A percentile compares a stretch with the other conserved stretches of the same genome.
Evolutionary conservation across 2,888 invertebrate species (phyloP).

Genomic region (Epicampocera succincta): DNA sequence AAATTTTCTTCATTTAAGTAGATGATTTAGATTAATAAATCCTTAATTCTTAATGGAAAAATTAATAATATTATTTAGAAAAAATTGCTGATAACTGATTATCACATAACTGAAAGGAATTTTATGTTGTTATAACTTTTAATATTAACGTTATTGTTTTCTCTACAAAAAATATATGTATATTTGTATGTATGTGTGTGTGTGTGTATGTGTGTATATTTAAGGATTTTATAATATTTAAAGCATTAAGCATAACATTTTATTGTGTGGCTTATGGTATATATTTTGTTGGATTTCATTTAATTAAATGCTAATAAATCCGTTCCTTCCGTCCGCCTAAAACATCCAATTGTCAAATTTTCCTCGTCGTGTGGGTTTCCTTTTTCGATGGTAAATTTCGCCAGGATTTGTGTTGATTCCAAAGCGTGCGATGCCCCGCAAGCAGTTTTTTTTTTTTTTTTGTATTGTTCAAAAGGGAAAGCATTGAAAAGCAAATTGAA

Average conservation of each 20-base stretch:
- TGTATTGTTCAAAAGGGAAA: no score
- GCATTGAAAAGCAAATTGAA: slow-evolving; percentile 17
- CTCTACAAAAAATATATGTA: slow-evolving; percentile 45
- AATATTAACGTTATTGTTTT: slow-evolving; percentile 14
- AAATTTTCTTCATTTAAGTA: slow-evolving; percentile 9
- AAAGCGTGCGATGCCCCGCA: slow-evolving; percentile 33
- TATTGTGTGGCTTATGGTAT: slow-evolving; percentile 21
- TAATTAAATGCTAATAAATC: slow-evolving; percentile 25
- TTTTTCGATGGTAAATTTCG: slow-evolving; percentile 66
- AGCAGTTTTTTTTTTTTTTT: slow-evolving; percentile 26
- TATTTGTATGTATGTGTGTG: neutral
- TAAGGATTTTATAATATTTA: slow-evolving; percentile 57
- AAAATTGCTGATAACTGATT: slow-evolving; percentile 61
- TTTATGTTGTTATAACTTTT: slow-evolving; percentile 44
- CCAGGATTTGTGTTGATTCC: slow-evolving; percentile 29
- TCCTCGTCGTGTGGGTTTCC: slow-evolving; percentile 77
- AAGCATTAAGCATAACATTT: slow-evolving; percentile 59
- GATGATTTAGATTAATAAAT: slow-evolving; percentile 9
- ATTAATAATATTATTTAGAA: slow-evolving; percentile 5
- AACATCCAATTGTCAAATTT: slow-evolving; percentile 81
- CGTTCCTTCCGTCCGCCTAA: slow-evolving; percentile 68
- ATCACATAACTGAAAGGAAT: slow-evolving; percentile 66
- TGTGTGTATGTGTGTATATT: slow-evolving; percentile 41
- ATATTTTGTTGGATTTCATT: slow-evolving; percentile 1
- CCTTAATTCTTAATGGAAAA: neutral